Evolutionary conservation across 1,140 invertebrate genomes (phyloP).

Genomic region (Stenopsyche tienmushanensis): DNA sequence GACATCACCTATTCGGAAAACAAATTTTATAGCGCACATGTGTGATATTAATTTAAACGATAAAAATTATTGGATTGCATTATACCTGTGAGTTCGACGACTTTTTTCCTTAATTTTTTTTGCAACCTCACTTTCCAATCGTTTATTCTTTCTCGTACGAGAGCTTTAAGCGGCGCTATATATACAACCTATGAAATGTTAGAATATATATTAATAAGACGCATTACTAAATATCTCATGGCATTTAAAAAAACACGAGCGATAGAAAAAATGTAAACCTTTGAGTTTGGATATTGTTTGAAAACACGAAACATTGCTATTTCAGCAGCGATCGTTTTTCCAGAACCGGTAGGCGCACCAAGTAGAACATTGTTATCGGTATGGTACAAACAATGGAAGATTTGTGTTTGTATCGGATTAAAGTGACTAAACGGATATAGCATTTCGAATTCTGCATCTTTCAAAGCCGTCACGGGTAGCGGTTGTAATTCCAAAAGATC

Average conservation of each 20-base stretch:
- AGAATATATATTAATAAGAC: constrained; percentile 14
- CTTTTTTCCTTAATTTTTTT: constrained; percentile 74
- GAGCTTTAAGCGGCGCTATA: constrained; percentile 96
- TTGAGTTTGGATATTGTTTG: constrained; percentile 76
- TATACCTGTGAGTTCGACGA: constrained; percentile 91
- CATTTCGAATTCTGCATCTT: constrained; percentile 73
- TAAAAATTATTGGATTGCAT: constrained; percentile 39
- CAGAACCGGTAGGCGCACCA: constrained; percentile 97
- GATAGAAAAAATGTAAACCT: constrained; percentile 50
- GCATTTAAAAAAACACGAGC: constrained; percentile 1
- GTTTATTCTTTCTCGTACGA: constrained; percentile 93
- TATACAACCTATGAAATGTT: constrained; percentile 79
- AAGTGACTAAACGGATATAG: constrained; percentile 95
- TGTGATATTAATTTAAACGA: constrained; percentile 1
- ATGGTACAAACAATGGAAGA: constrained; percentile 95
- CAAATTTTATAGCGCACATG: too few relatives aligned
- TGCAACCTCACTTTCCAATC: constrained; percentile 95
- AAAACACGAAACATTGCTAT: constrained; percentile 96
- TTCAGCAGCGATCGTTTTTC: constrained; percentile 98
- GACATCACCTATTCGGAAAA: constrained; percentile 68
- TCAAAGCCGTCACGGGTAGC: constrained; percentile 80
- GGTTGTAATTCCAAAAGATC: constrained; percentile 91
- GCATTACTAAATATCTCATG: constrained; percentile 16
- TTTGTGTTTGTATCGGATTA: constrained; percentile 99
- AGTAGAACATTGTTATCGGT: constrained; percentile 93